These are phyloP conservation scores for Osmerus eperlanus DNA, from an alignment of 2,113 vertebrate species.

Conservation along the genomic window DNA sequence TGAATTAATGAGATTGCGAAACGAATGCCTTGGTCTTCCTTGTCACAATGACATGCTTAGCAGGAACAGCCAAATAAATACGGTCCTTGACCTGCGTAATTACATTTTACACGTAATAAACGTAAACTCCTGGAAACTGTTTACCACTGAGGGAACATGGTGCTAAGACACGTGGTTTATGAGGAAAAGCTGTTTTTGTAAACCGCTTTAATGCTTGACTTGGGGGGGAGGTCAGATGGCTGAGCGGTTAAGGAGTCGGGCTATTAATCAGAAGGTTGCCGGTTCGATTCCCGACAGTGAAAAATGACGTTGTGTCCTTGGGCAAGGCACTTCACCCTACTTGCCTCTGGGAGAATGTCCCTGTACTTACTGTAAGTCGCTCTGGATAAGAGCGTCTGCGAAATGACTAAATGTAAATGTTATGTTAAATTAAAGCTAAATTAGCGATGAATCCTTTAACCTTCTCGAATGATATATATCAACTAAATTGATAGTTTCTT, in stretches of 20 bases:
- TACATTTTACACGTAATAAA: slow-evolving; percentile 72
- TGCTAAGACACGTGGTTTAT: slow-evolving; percentile 59
- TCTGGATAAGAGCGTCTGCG: too few species aligned
- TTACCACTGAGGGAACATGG: slow-evolving; percentile 53
- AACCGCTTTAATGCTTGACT: slow-evolving; percentile 12
- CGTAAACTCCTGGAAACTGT: slow-evolving; percentile 40
- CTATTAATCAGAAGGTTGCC: too few species aligned
- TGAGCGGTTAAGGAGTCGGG: too few species aligned
- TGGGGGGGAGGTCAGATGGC: too few species aligned
- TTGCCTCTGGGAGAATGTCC: too few species aligned
- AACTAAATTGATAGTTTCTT: background rate
- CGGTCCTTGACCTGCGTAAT: slow-evolving; percentile 52
- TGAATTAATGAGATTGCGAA: too few species aligned
- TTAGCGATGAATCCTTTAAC: slow-evolving; percentile 8
- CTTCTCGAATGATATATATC: background rate
- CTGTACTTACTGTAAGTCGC: too few species aligned
- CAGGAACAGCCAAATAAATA: slow-evolving; percentile 49
- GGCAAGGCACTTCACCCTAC: too few species aligned
- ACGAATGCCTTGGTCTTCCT: slow-evolving; percentile 30
- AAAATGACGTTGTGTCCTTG: too few species aligned
- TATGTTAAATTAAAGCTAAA: slow-evolving; percentile 20
- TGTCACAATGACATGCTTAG: slow-evolving; percentile 39
- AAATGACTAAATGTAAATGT: too few species aligned
- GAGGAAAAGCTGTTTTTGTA: slow-evolving; percentile 47
- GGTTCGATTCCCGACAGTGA: too few species aligned